Evolutionary conservation across 2,888 invertebrate genomes (phyloP), one percentile per base, ranked within the genome.

Genomic region (Plebejus argus): DNA sequence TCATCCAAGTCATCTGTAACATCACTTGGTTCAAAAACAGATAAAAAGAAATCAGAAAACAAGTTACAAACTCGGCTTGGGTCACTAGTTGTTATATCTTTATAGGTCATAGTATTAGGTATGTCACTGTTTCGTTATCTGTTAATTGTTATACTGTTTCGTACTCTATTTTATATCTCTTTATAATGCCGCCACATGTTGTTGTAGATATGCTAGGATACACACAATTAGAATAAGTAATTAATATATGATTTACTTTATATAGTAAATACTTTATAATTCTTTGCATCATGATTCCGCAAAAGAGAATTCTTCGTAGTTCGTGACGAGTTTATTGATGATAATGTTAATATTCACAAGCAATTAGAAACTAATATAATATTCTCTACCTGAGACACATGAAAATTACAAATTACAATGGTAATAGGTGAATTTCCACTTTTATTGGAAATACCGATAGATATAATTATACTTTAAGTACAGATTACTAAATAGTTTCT

Each of bases 291-390:
- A 66, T 77, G 76, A 80, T 81, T 81, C 81, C 78, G 77, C 78
- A 78, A 81, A 81, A 81, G 80, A 76, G 79, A 70, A 80, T 81
- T 79, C 79, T 79, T 81, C 79, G 79, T 75, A 39, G 70, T 61
- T 71, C 81, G 81, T 81, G 81, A 78, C 71, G 75, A 76, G 81
- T 33, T 80, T 81, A 61, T 78, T 81, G 79, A 81, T 80, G 75
- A 77, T 66, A 81, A 15, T 66, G 66, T 79, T 79, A 77, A 79
- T 79, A 79, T 79, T 77, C 78, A 74, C 76, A n/a, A 75, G 77
- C 78, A 79, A 81, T 79, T 80, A 79, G 78, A 20, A 77, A 75
- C 75, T 75, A 78, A 78, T 70, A 74, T 18, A 72, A 58, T 77
- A 71, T 77, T 58, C 56, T 58, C 23, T 23, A 35, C 56, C 23